Evolutionary conservation across 37 sponge, comb jelly and placozoan genomes (phyloP), one percentile per base, ranked within the genome.

Genomic region (Crambe crambe): DNA sequence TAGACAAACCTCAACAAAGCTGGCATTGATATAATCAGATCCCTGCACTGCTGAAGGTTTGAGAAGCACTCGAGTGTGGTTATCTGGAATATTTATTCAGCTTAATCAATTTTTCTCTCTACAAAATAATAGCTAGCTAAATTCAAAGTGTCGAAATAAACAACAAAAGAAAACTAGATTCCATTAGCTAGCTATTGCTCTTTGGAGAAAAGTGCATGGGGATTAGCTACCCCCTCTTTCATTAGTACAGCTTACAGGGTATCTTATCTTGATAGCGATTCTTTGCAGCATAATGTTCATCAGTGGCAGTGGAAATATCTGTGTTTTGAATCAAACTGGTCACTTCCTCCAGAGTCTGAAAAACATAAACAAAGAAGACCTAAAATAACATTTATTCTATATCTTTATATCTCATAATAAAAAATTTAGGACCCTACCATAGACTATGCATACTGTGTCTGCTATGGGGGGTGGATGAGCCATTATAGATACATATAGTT

Each of bases 11-110:
- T 87, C 68, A 34, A 86, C 42, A 26, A 78, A 78, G 65, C 79
- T 78, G 69, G 86, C 86, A 61, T 85, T 85, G 72, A 85, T 85
- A 51, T 85, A 85, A 42, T 85, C 86, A 23, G 86, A 77, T 42
- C 86, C 86, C 37, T 58, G 63, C 1, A 40, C 43, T 2, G 72
- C 79, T 59, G 66, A 37, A 1, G 85, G 58, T 34, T 59, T 76
- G 32, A 84, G 77, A 26, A 32, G 69, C 3, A 57, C 69, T 10
- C 85, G 57, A 35, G 10, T 44, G 59, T 42, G 25, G 60, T 84
- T 69, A 36, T 56, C 85, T 84, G 79, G 2, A 51, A 59, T 61
- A 21, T 8, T 20, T 23, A 8, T 23, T 47, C 6, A 12, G 51
- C 51, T 61, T 23, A 9, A 9, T 23, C 63, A 23, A 27, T 61